Conservation (phyloP, 2,113 vertebrate species). For the Sula dactylatra region DNA sequence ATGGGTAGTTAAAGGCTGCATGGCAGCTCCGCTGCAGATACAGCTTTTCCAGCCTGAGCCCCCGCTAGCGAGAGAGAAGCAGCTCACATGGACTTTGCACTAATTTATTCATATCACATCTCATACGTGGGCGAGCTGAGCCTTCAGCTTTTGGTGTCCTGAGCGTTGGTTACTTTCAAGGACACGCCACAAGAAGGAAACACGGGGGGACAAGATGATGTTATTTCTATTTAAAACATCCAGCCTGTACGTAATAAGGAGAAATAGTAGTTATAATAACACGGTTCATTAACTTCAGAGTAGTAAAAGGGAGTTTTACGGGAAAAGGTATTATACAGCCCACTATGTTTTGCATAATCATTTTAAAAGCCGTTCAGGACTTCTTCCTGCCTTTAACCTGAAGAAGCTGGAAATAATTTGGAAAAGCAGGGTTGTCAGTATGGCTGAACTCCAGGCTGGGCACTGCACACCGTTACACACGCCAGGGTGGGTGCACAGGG, state of each 20-base stretch:
- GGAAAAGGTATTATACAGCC: not conserved
- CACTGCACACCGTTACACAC: too few species aligned
- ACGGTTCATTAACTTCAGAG: not conserved
- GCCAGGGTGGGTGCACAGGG: fast-evolving
- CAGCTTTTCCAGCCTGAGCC: not conserved
- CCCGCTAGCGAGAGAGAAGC: not conserved
- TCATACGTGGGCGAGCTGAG: not conserved
- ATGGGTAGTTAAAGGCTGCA: not conserved
- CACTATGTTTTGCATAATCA: not conserved
- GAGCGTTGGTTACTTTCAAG: not conserved
- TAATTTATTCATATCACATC: constrained; percentile 21
- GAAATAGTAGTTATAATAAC: not conserved
- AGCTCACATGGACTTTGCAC: not conserved
- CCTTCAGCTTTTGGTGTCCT: not conserved
- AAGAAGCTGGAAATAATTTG: not conserved
- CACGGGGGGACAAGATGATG: not conserved
- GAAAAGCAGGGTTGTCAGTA: not conserved
- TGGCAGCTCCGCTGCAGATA: not conserved
- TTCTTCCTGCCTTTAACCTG: not conserved
- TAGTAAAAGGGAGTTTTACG: not conserved
- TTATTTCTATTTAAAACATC: not conserved
- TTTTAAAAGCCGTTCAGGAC: not conserved
- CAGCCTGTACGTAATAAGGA: not conserved
- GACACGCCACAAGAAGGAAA: not conserved
- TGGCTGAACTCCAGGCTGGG: not conserved